phyloP scores from a whole-genome alignment of 2,113 vertebrate genomes.

The Anoura caudifer region DNA sequence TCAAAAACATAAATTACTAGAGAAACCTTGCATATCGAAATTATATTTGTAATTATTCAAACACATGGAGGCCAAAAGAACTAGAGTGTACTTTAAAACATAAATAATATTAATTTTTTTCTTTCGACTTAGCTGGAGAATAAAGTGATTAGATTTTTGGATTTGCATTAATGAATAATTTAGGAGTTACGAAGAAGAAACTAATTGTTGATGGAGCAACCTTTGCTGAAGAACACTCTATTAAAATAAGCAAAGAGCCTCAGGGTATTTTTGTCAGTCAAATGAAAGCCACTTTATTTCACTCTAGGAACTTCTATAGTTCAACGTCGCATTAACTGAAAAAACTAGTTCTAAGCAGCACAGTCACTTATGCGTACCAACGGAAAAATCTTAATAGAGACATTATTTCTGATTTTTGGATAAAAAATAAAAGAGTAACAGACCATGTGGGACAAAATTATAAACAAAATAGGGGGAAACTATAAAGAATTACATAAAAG shows the following conservation, averaged over 20 bases:
- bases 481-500: neutral
- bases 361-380: neutral
- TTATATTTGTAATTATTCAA: slow-evolving; percentile 41
- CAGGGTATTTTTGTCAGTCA: slow-evolving; percentile 3
- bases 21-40: slow-evolving; percentile 23
- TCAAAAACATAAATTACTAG: slow-evolving; percentile 18
- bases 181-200: slow-evolving; percentile 50
- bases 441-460: neutral
- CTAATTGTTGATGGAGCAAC: slow-evolving; percentile 54
- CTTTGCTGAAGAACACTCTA: slow-evolving; percentile 19
- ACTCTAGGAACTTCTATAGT: slow-evolving; percentile 39
- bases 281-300: slow-evolving; percentile 16
- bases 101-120: slow-evolving; percentile 60
- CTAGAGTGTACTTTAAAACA: slow-evolving; percentile 29
- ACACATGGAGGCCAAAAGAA: slow-evolving; percentile 36
- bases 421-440: neutral
- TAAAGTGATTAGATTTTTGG: slow-evolving; percentile 62
- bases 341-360: slow-evolving; percentile 4
- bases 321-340: slow-evolving; percentile 34
- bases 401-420: neutral
- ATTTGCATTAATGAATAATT: slow-evolving; percentile 75
- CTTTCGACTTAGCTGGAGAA: slow-evolving; percentile 48
- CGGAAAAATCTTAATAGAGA: neutral
- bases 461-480: neutral
- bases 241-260: slow-evolving; percentile 49